phyloP scores from a whole-genome alignment of 2,888 invertebrate species.

The Asteroscopus sphinx region DNA sequence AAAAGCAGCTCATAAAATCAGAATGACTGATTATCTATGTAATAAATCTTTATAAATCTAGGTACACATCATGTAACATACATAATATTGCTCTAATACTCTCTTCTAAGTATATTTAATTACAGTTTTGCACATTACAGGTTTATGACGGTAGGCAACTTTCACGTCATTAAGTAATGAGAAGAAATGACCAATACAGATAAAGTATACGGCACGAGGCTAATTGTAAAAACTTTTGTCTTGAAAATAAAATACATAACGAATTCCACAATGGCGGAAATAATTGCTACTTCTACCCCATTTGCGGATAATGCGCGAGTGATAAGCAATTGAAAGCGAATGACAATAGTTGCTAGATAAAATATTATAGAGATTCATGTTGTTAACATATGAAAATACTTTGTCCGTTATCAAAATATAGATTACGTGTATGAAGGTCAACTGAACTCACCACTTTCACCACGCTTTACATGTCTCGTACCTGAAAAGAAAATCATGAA shows the following conservation, averaged over 20 bases:
- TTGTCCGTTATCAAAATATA: not conserved
- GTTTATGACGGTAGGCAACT: constrained; percentile 24
- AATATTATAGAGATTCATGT: too few species aligned
- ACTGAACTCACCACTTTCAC: constrained; percentile 51
- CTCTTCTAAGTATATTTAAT: constrained; percentile 44
- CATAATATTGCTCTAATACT: constrained; percentile 37
- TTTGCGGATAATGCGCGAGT: constrained; percentile 11
- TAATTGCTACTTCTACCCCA: not conserved
- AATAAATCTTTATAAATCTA: constrained; percentile 20
- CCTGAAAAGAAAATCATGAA: constrained; percentile 46
- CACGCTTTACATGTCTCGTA: constrained; percentile 57
- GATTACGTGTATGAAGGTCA: not conserved
- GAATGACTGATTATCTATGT: constrained; percentile 12
- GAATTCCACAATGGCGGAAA: constrained; percentile 30
- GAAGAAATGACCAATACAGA: constrained; percentile 48
- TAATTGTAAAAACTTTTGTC: constrained; percentile 35
- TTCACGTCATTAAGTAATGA: constrained; percentile 43
- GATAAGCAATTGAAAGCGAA: not conserved
- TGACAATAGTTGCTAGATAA: not conserved
- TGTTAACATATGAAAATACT: not conserved
- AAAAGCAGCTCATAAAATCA: constrained; percentile 2
- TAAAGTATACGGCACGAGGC: constrained; percentile 26
- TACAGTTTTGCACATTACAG: constrained; percentile 25
- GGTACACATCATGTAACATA: constrained; percentile 34
- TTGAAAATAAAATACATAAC: constrained; percentile 30